Evolutionary conservation across 2,113 vertebrate genomes (phyloP).

Genomic region (Hemiscyllium ocellatum): DNA sequence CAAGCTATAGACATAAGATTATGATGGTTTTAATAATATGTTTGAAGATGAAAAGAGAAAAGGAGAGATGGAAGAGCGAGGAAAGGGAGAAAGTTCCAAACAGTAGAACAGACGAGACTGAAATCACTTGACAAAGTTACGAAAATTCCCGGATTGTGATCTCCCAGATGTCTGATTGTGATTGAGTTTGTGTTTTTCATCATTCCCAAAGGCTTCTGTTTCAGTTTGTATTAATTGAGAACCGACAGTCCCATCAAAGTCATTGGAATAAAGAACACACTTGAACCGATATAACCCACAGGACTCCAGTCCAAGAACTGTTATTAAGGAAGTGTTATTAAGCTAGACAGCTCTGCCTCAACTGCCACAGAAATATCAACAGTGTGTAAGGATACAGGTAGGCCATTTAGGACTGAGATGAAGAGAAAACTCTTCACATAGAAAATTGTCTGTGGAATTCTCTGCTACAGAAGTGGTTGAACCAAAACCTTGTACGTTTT

Average conservation of each 20-base stretch:
- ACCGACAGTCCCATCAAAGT: background rate
- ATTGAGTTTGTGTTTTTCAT: background rate
- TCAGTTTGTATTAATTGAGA: background rate
- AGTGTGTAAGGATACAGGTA: no score
- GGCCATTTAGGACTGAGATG: no score
- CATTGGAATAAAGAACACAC: background rate
- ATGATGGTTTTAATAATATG: background rate
- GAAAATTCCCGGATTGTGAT: background rate
- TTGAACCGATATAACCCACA: background rate
- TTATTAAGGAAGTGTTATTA: background rate
- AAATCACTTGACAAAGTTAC: background rate
- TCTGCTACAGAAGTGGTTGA: no score
- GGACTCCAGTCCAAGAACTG: background rate
- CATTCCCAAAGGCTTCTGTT: background rate
- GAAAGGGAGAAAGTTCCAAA: background rate
- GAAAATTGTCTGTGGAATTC: no score
- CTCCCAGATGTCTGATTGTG: background rate
- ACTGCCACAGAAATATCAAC: background rate
- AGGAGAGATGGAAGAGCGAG: background rate
- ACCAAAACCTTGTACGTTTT: no score
- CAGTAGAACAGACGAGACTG: background rate
- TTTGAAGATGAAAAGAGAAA: background rate
- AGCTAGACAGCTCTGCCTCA: background rate
- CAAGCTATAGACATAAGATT: background rate
- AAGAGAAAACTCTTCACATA: no score